Base-by-base conservation (phyloP, 2,888 invertebrate genomes). In the Chrysolina americana region DNA sequence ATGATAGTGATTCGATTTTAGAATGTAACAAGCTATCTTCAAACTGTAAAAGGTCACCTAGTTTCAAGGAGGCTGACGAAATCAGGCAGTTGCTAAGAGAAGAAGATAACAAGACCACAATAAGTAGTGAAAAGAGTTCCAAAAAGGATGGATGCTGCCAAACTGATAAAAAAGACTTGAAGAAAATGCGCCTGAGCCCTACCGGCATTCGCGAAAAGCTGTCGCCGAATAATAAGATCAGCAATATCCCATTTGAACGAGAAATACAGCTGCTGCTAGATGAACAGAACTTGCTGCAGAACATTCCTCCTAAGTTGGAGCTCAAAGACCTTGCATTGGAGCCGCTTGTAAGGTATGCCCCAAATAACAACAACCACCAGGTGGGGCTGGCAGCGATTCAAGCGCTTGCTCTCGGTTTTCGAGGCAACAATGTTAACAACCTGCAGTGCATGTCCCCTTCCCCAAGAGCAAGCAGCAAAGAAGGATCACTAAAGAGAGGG, bases 331-430 rank as follows among this genome's bases (percentile, higher is more conserved):
- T 92, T 77, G 90, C 90, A 6, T 86, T 91, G 76, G 91, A 89
- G 78, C 85, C 85, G 15, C 76, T 86, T 28, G 44, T 47, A 41
- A 76, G 73, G 73, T 77, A 79, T 59, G 88, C 87, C 81, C 88
- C 89, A 83, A 91, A 91, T 87, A 92, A 92, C 87, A 89, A 88
- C 83, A 92, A 91, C 85, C 94, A 93, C 87, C 93, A 94, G 76
- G 94, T 94, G 79, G 94, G 94, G 41, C 88, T 94, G 84, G 94
- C 94, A 65, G 94, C 94, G 81, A 93, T 95, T 82, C 93, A 94
- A 83, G 94, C 94, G 85, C 91, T 94, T 78, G 94, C 93, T 76
- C 82, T 88, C 71, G 88, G 88, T 77, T 84, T 88, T 79, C 84
- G 88, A 73, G 87, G 87, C 81, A 86, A 87, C 65, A 85, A 87